phyloP scores from a whole-genome alignment of 2,797 vertebrate genomes.

The Scyliorhinus canicula region DNA sequence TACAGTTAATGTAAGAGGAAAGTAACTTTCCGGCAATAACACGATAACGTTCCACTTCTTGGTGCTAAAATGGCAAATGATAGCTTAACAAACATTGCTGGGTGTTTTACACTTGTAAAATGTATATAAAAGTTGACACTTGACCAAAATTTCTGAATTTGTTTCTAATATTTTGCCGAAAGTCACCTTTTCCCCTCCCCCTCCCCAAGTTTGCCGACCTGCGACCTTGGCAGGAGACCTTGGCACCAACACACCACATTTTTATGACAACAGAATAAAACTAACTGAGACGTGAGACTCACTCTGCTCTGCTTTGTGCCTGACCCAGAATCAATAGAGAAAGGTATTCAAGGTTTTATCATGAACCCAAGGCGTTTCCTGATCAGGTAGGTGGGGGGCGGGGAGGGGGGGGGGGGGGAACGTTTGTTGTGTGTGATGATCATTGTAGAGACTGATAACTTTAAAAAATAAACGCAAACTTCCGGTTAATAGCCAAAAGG shows the following conservation, averaged over 20 bases:
- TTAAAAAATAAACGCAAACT: not conserved
- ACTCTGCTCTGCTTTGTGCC: not conserved
- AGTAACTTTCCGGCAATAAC: conserved; percentile 4
- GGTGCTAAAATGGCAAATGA: conserved; percentile 36
- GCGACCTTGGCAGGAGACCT: too few species aligned
- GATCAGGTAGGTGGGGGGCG: not conserved
- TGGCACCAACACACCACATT: not conserved
- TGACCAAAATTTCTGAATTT: conserved; percentile 26
- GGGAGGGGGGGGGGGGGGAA: too few species aligned
- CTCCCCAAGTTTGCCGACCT: not conserved
- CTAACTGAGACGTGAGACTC: not conserved
- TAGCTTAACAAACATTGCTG: conserved; percentile 20
- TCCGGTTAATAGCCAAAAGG: not conserved
- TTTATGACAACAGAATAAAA: conserved; percentile 35
- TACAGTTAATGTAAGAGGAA: conserved; percentile 15
- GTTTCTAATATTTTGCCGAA: conserved; percentile 17
- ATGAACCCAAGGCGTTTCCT: not conserved
- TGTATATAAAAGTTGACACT: conserved; percentile 20
- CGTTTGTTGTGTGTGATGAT: not conserved
- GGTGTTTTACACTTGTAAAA: conserved; percentile 33
- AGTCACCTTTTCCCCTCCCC: not conserved
- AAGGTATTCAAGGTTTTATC: not conserved
- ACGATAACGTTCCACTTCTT: not conserved
- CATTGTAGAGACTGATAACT: not conserved
- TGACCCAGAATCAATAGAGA: not conserved